Base-by-base conservation (phyloP, 2,888 invertebrate genomes). In the Pecten maximus region DNA sequence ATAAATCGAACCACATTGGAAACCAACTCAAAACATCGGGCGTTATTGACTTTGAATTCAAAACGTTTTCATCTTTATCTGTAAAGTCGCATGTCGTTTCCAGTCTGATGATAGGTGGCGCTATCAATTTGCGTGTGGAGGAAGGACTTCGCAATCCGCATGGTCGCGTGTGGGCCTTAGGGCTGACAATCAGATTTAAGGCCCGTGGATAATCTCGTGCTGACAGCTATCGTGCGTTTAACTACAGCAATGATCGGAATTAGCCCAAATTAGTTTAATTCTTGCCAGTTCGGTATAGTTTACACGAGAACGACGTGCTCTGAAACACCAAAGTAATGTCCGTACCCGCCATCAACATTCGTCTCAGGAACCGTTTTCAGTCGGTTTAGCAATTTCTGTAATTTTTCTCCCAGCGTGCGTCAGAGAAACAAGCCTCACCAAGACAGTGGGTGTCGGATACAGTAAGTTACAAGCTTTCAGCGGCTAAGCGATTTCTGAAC, bases 211-310 rank as follows among this genome's bases (percentile, higher is more conserved):
- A 44, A 86, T 74, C 44, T 40, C 74, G 35, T 44, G 40, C 74
- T 89, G 89, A 89, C 89, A 74, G 86, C 89, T 44, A 86, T 86
- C 50, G 86, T 89, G 89, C 40, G 86, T 28, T 86, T 86, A 60
- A 86, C 40, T 60, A 89, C 74, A 28, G 54, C 87, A 90, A 40
- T 23, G 40, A 54, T 54, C 40, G 87, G 89, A 91, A 90, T 91
- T 88, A 90, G 89, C 60, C 87, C 40, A 88, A 90, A 91, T 91
- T 91, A 91, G 91, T 90, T 91, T 90, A 91, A 90, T 91, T 91
- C 90, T 88, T 40, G 60, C 91, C 90, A 91, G 90, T 91, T 91
- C 40, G 86, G 74, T 35, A 74, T 88, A 87, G 87, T 90, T 91
- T 90, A 89, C 54, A 89, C 60, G 87, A 40, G 89, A 89, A 60